Evolutionary conservation across 2,797 vertebrate genomes (phyloP).

Genomic region (Caiman crocodilus): DNA sequence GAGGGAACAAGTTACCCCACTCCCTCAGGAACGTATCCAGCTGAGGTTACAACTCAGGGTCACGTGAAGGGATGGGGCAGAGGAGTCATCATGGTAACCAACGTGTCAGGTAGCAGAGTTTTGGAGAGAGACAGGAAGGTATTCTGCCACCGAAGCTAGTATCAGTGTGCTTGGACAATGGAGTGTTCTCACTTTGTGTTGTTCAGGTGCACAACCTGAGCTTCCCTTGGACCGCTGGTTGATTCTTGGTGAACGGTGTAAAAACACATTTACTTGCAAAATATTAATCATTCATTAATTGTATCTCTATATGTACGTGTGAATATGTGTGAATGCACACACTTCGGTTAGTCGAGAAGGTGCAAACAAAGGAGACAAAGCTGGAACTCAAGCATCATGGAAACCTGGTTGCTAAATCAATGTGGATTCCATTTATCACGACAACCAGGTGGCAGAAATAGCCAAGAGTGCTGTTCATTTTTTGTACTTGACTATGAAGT

Average conservation of each 20-base stretch:
- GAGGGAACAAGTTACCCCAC: too few relatives aligned
- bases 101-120: too few relatives aligned
- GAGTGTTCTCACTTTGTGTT: neutral
- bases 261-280: neutral
- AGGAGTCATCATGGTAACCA: neutral
- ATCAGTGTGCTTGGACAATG: neutral
- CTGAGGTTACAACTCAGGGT: too few relatives aligned
- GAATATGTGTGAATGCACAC: too few relatives aligned
- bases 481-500: neutral
- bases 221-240: neutral
- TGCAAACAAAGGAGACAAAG: neutral
- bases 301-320: neutral
- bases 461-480: neutral
- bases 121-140: too few relatives aligned
- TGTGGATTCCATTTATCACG: neutral
- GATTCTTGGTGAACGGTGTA: neutral
- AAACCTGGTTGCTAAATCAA: neutral
- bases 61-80: neutral
- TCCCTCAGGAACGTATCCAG: too few relatives aligned
- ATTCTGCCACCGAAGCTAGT: neutral
- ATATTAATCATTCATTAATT: neutral
- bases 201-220: neutral
- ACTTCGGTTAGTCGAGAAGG: too few relatives aligned
- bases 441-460: conserved; percentile 15
- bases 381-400: neutral